Conservation (phyloP, 1,140 invertebrate genomes). For the Apis cerana region DNA sequence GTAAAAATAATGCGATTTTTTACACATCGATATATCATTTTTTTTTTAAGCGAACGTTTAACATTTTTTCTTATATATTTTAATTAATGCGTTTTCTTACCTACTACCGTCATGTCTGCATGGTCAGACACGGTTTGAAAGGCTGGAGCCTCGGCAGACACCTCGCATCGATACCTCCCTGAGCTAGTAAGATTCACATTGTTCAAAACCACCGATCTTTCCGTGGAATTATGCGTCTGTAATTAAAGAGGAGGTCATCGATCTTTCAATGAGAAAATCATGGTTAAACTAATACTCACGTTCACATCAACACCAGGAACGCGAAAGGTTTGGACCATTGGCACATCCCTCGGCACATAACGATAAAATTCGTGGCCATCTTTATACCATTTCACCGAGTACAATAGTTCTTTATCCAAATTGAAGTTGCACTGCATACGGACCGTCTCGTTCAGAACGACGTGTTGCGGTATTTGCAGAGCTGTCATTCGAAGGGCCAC, state of each 20-base stretch:
- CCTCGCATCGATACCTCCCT: conserved; percentile 91
- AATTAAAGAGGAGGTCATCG: not conserved
- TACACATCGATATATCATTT: too few relatives aligned
- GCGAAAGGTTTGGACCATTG: conserved; percentile 88
- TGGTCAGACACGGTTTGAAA: conserved; percentile 90
- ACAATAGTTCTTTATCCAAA: conserved; percentile 89
- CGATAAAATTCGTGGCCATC: conserved; percentile 93
- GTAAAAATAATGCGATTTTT: too few relatives aligned
- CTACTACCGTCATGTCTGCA: conserved; percentile 88
- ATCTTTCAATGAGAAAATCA: not conserved
- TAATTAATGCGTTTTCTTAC: conserved; percentile 75
- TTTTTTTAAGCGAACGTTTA: too few relatives aligned
- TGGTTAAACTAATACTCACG: conserved; percentile 85
- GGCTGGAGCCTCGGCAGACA: conserved; percentile 91
- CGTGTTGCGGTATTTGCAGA: conserved; percentile 86
- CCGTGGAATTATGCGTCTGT: conserved; percentile 88
- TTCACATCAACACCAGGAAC: conserved; percentile 90
- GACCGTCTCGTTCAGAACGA: conserved; percentile 86
- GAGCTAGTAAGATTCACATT: conserved; percentile 89
- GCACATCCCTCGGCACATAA: conserved; percentile 88
- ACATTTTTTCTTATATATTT: not conserved
- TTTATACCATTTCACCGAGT: conserved; percentile 95
- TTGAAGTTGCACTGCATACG: conserved; percentile 90
- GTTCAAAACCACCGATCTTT: conserved; percentile 87
- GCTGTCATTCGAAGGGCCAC: conserved; percentile 83